A percentile compares a stretch with the other conserved stretches of the same genome.
These are phyloP conservation scores for Escarpia spicata DNA, from an alignment of 2,888 invertebrate genomes.

Conservation along the genomic window DNA sequence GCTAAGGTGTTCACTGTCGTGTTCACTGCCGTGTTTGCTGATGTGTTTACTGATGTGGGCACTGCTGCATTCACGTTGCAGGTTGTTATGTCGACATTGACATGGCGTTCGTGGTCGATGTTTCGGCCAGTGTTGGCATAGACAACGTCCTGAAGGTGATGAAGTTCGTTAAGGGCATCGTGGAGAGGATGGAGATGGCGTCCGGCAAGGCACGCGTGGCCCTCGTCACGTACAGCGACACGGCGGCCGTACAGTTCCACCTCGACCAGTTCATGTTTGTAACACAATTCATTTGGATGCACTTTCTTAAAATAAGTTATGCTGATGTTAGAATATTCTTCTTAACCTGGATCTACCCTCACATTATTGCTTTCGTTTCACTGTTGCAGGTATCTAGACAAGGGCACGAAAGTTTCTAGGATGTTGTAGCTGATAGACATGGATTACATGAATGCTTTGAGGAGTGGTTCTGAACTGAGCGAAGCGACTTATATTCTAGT, in stretches of 20 bases:
- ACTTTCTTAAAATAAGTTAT: background rate
- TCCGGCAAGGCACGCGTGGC: constrained; percentile 48
- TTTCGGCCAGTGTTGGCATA: constrained; percentile 34
- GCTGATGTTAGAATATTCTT: background rate
- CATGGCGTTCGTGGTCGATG: constrained; percentile 35
- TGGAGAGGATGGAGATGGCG: constrained; percentile 30
- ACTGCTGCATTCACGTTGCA: background rate
- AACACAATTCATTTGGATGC: background rate
- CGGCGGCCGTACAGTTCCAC: constrained; percentile 43
- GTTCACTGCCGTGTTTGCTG: too few relatives aligned
- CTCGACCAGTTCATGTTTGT: constrained; percentile 50
- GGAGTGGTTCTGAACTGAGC: too few relatives aligned
- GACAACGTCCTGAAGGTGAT: constrained; percentile 26
- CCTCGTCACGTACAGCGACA: constrained; percentile 59
- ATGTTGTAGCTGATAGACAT: too few relatives aligned
- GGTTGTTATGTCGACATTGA: constrained; percentile 33
- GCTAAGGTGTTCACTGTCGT: too few relatives aligned
- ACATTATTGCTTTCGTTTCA: background rate
- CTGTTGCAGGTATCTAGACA: background rate
- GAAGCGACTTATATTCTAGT: too few relatives aligned
- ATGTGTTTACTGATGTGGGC: too few relatives aligned
- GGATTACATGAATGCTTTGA: too few relatives aligned
- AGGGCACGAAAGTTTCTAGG: too few relatives aligned
- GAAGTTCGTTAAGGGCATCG: constrained; percentile 29
- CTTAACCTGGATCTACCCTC: background rate